Percentiles rank a stretch among this genome's conserved stretches.
phyloP scores from a whole-genome alignment of 2,888 invertebrate genomes.

The Napeogenes inachia region DNA sequence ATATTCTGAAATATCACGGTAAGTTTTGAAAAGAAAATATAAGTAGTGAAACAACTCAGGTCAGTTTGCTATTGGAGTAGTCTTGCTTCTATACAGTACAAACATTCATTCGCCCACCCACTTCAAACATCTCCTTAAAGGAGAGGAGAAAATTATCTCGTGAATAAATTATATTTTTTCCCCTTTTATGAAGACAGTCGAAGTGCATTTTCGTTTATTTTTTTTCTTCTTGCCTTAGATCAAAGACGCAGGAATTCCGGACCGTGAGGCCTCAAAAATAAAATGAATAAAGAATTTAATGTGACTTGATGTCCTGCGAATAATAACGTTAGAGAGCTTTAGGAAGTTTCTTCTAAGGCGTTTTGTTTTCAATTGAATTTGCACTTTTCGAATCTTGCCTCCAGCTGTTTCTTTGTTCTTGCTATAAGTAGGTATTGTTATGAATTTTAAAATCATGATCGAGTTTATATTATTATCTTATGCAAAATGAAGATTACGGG shows the following conservation, averaged over 20 bases:
- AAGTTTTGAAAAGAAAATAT: conserved; percentile 26
- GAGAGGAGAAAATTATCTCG: conserved; percentile 76
- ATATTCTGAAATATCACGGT: conserved; percentile 15
- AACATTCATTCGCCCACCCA: conserved; percentile 64
- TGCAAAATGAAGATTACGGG: background rate
- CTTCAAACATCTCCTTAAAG: conserved; percentile 66
- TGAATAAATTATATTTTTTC: conserved; percentile 76
- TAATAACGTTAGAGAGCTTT: conserved; percentile 69
- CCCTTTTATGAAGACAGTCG: conserved; percentile 74
- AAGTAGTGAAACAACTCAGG: conserved; percentile 27
- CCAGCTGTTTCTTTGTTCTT: conserved; percentile 23
- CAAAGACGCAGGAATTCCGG: conserved; percentile 71
- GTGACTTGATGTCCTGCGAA: conserved; percentile 70
- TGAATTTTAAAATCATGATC: conserved; percentile 12
- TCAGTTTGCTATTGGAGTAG: conserved; percentile 31
- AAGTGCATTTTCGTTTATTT: conserved; percentile 73
- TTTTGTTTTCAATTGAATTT: conserved; percentile 69
- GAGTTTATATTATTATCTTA: conserved; percentile 7
- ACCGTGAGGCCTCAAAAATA: conserved; percentile 67
- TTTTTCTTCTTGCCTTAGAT: conserved; percentile 65
- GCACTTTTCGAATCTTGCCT: conserved; percentile 37
- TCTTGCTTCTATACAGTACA: conserved; percentile 41
- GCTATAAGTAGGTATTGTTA: conserved; percentile 9
- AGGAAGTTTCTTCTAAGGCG: conserved; percentile 56
- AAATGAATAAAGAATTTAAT: conserved; percentile 74